Evolutionary conservation across 2,797 vertebrate species (phyloP), one percentile per base, ranked within the genome.

Genomic region (Mus minutoides): DNA sequence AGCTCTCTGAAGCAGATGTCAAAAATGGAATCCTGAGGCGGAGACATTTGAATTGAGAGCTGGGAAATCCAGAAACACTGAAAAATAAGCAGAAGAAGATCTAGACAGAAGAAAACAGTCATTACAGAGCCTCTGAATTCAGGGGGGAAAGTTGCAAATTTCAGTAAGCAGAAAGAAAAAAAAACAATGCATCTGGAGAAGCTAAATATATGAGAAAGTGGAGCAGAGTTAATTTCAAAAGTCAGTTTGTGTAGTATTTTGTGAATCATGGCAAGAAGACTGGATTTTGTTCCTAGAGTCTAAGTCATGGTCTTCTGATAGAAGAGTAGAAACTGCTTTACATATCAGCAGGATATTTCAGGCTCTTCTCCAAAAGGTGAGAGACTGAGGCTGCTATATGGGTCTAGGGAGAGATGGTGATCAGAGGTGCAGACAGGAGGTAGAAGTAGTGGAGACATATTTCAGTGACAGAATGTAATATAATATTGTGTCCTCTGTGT

Each of bases 401-500:
- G 69, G 12, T 58, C 54, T 26, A 80, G 37, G 67, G 76, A 88
- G 54, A 40, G 54, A 10, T 37, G 58, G 64, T 62, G 12, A 8
- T 77, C 24, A 8, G 7, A 67, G 43, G 29, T 58, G 9, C 40
- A 62, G 62, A 43, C 56, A 29, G 79, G 77, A 95, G 71, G 58
- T 17, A 34, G 24, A 80, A 19, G 16, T 54, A 22, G 71, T 43
- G 7, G 43, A 22, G 17, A 58, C 54, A 62, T 37, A 40, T 67
- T 90, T 82, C 88, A 4, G 71, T 83, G 16, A 17, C 58, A 83
- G 34, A 79, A 84, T 78, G 83, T 83, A 85, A 24, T 2, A 87
- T 89, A 46, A 94, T 34, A 34, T 34, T 73, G 46, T 71, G 34
- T 94, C 76, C 94, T 73, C 17, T 82, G 54, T 90, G 56, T 94